phyloP scores from a whole-genome alignment of 2,113 vertebrate genomes.

The Cryptotis parvus region DNA sequence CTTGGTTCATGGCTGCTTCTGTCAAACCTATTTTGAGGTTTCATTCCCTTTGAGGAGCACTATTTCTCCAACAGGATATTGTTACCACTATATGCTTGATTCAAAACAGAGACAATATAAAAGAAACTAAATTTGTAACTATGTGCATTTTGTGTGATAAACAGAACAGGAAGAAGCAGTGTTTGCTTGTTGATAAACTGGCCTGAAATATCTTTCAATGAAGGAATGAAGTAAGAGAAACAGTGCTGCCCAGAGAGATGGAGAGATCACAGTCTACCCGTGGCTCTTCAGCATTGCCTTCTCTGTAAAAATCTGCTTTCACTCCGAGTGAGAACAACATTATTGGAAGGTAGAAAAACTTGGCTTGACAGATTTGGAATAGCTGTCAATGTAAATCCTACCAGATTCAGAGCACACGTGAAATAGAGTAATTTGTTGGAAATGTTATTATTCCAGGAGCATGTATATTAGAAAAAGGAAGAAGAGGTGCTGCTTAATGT shows the following conservation, averaged over 20 bases:
- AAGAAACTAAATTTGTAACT: not conserved
- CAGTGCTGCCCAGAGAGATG: not conserved
- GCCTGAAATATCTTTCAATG: not conserved
- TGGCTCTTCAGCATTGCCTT: not conserved
- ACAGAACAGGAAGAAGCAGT: not conserved
- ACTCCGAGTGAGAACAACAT: slow-evolving; percentile 63
- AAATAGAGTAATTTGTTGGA: slow-evolving; percentile 69
- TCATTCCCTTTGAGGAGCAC: not conserved
- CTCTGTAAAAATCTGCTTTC: slow-evolving; percentile 43
- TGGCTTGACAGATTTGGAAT: slow-evolving; percentile 42
- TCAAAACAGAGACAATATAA: not conserved
- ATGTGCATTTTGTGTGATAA: not conserved
- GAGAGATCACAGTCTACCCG: no score
- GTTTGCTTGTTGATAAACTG: not conserved
- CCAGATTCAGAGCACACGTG: slow-evolving; percentile 58
- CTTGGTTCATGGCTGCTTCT: not conserved
- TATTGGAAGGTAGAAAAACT: slow-evolving; percentile 37
- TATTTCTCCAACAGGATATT: not conserved
- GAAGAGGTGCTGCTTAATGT: slow-evolving; percentile 67
- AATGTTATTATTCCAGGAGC: slow-evolving; percentile 61
- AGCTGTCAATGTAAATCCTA: slow-evolving; percentile 69
- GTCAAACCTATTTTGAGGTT: not conserved
- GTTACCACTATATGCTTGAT: not conserved
- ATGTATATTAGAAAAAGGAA: slow-evolving; percentile 31
- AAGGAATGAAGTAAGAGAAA: no score